Base-by-base conservation (phyloP, 2,888 invertebrate species). In the Drosophila dives region DNA sequence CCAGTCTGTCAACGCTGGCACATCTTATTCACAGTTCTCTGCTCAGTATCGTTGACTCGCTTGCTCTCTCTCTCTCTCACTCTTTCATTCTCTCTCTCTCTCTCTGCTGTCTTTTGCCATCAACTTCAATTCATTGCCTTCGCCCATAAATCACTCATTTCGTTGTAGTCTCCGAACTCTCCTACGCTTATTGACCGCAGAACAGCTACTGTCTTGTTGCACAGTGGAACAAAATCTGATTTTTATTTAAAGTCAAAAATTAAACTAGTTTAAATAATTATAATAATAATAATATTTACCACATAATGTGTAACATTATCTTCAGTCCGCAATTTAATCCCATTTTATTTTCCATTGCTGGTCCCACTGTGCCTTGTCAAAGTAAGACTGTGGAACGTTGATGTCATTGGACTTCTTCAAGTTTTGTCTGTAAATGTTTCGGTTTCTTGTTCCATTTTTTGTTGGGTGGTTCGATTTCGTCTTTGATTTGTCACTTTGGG, bases 81-180 rank as follows among this genome's bases (percentile, higher is more conserved):
- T 50, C 64, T 66, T 23, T 8, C 32, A n/a, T 26, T 55, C 45
- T 53, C 45, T 32, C 53, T 32, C 50, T 60, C 65, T 36, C 10
- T 60, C 70, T 50, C 55, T 64, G 36, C 55, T 70, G 85, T 83
- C 81, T 67, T 61, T 72, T 68, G 78, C 80, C 91, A 91, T 91
- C 89, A 91, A 89, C 85, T 91, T 86, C 83, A 86, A 87, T 91
- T 85, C 81, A 77, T 79, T 83, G 74, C 79, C 77, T 77, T 77
- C 6, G 65, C 77, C 91, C 82, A 91, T 91, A 91, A 92, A 91
- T 92, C 91, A 91, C 90, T 91, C 91, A 92, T 86, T 87, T 90
- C 72, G 72, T 61, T 65, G 83, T 77, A 70, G 75, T 77, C 79
- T 74, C 70, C 67, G 54, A 56, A 58, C n/a, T 53, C 82, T 80